Conservation (phyloP, 2,888 invertebrate genomes). For the Chydorus sphaericus region DNA sequence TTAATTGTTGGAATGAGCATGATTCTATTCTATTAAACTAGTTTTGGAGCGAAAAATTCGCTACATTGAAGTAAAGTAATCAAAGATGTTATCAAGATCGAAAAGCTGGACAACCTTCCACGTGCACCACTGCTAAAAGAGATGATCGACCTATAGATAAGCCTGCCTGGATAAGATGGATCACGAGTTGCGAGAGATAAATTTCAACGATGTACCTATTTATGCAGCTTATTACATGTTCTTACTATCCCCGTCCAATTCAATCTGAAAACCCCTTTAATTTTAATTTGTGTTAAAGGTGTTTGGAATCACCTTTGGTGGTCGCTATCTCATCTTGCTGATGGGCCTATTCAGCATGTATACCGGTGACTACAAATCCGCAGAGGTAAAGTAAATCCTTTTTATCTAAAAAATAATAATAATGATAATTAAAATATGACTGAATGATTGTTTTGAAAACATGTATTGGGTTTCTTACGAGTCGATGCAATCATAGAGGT, state of each 20-base stretch:
- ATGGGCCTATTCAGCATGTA: slow-evolving; percentile 98
- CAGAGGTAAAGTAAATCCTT: too few species aligned
- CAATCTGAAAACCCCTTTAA: slow-evolving; percentile 15
- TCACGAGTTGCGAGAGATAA: slow-evolving; percentile 91
- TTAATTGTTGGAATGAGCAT: too few species aligned
- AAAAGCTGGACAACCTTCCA: slow-evolving; percentile 94
- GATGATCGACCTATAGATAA: slow-evolving; percentile 98
- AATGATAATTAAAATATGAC: too few species aligned
- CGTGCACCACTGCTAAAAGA: slow-evolving; percentile 97
- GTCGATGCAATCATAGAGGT: not conserved
- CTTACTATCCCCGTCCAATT: not conserved
- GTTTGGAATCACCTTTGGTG: slow-evolving; percentile 94
- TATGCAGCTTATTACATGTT: not conserved
- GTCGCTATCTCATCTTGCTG: slow-evolving; percentile 88
- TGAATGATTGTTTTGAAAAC: too few species aligned
- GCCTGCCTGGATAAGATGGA: slow-evolving; percentile 91
- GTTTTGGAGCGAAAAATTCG: slow-evolving; percentile 95
- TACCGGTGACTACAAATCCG: too few species aligned
- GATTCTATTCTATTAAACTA: too few species aligned
- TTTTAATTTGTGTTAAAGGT: slow-evolving; percentile 35
- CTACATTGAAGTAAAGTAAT: slow-evolving; percentile 95
- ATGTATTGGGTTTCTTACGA: too few species aligned
- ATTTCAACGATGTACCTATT: too few species aligned
- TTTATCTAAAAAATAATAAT: too few species aligned
- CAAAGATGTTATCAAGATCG: slow-evolving; percentile 91